A percentile compares a stretch with the other conserved stretches of the same genome.
These are phyloP conservation scores for Acanthis flammea DNA, from an alignment of 2,797 vertebrate species.

Conservation along the genomic window DNA sequence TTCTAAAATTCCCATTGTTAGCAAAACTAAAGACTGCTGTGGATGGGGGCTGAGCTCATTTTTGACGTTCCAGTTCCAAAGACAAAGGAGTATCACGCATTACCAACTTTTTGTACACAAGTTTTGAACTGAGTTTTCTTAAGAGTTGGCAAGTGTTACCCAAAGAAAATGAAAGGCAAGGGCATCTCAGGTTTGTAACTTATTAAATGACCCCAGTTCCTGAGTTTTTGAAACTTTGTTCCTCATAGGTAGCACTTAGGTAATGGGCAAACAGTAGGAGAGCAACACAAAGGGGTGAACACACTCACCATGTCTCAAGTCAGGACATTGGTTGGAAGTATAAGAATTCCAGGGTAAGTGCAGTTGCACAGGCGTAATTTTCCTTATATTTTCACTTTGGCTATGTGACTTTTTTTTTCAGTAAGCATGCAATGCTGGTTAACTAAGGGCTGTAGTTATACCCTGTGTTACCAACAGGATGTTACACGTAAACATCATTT, in stretches of 20 bases:
- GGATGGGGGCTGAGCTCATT: background rate
- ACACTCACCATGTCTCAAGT: accelerated
- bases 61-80: background rate
- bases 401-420: accelerated
- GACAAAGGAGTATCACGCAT: background rate
- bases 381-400: background rate
- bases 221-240: background rate
- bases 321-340: no score
- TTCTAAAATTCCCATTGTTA: background rate
- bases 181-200: background rate
- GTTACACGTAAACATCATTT: background rate
- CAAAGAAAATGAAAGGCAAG: background rate
- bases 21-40: background rate
- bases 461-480: background rate
- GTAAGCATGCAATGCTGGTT: background rate
- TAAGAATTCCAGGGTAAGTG: accelerated
- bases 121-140: background rate
- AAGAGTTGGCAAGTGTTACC: background rate
- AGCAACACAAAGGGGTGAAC: background rate
- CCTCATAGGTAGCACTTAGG: accelerated
- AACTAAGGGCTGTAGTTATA: background rate
- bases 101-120: background rate
- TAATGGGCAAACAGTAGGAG: accelerated
- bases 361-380: background rate
- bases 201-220: background rate